Evolutionary conservation across 1,140 invertebrate species (phyloP).

Genomic region (Philopotamus ludificatus): DNA sequence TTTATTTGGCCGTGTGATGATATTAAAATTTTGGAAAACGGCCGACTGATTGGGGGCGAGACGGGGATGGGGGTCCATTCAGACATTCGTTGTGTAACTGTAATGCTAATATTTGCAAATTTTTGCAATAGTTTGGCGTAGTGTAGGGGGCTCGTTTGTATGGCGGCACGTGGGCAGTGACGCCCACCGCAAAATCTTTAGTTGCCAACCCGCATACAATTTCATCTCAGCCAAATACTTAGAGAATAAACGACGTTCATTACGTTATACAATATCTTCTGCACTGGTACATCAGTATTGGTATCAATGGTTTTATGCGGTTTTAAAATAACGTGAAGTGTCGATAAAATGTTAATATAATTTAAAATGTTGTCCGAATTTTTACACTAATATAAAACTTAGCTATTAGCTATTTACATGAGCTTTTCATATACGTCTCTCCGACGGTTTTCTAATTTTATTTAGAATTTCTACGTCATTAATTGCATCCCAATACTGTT

Average conservation of each 20-base stretch:
- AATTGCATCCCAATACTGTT: too few species aligned
- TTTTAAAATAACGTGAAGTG: too few species aligned
- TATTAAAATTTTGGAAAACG: neutral
- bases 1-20: neutral
- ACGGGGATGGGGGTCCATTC: neutral
- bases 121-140: neutral
- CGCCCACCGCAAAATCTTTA: slow-evolving; percentile 32
- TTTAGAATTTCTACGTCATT: too few species aligned
- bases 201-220: neutral
- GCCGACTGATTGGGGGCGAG: neutral
- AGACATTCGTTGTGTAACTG: neutral
- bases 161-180: slow-evolving; percentile 1
- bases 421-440: too few species aligned
- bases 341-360: too few species aligned
- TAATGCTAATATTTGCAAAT: neutral
- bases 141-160: neutral
- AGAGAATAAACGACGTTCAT: neutral
- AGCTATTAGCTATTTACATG: too few species aligned
- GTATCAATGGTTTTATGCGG: too few species aligned
- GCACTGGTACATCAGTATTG: too few species aligned
- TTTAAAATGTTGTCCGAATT: too few species aligned
- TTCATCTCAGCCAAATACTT: neutral
- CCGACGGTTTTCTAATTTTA: too few species aligned
- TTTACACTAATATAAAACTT: too few species aligned
- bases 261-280: too few species aligned